phyloP scores from a whole-genome alignment of 2,113 vertebrate genomes.

The Malurus elegans region DNA sequence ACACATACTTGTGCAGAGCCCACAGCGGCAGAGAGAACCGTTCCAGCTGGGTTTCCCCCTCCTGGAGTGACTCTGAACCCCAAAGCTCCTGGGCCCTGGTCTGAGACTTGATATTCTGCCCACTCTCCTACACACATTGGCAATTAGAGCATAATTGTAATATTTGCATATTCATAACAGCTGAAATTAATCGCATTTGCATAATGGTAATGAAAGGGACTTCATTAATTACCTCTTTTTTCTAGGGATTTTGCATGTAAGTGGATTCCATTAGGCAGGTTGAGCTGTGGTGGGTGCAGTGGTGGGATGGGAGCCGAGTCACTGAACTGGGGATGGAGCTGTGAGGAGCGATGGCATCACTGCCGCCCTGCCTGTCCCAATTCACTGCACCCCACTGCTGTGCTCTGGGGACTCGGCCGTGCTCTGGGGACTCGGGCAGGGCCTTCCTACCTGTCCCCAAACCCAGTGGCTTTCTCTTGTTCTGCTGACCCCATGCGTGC shows the following conservation, averaged over 20 bases:
- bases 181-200: constrained; percentile 76
- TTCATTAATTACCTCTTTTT: constrained; percentile 74
- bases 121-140: constrained; percentile 34
- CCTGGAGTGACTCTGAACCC: accelerated
- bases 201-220: constrained; percentile 76
- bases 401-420: accelerated
- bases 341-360: accelerated
- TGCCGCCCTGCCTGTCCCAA: neutral
- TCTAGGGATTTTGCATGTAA: constrained; percentile 61
- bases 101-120: constrained; percentile 59
- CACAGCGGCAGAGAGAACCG: neutral
- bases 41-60: neutral
- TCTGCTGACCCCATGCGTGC: neutral
- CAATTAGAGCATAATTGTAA: constrained; percentile 73
- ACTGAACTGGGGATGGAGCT: neutral
- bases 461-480: neutral
- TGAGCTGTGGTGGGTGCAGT: neutral
- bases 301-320: neutral
- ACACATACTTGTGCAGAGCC: neutral
- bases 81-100: neutral
- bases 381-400: neutral
- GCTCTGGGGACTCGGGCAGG: accelerated
- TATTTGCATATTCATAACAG: constrained; percentile 78
- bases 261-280: constrained; percentile 46
- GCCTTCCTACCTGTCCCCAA: neutral